Evolutionary conservation across 1,140 invertebrate genomes (phyloP).

Genomic region (Trinorchestia longiramus): DNA sequence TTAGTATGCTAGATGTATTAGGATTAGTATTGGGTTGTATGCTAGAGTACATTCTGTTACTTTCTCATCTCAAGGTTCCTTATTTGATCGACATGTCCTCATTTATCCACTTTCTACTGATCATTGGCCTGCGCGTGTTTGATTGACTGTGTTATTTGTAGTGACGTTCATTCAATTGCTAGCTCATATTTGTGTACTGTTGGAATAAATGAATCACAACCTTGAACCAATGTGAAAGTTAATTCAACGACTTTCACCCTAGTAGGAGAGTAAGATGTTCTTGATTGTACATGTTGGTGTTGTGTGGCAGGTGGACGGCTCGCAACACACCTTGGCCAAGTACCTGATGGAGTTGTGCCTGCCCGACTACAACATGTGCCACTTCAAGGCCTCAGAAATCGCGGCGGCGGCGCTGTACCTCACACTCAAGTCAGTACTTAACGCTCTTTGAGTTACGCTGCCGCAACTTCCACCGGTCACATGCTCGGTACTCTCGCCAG

Average conservation of each 20-base stretch:
- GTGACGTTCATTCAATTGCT: background rate
- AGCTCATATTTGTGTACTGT: background rate
- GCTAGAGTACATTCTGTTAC: too few relatives aligned
- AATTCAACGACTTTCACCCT: background rate
- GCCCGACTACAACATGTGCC: slow-evolving; percentile 84
- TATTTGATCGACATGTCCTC: too few relatives aligned
- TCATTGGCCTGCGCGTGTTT: background rate
- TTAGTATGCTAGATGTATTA: too few relatives aligned
- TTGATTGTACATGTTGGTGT: too few relatives aligned
- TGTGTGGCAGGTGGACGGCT: slow-evolving; percentile 73
- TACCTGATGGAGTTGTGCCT: slow-evolving; percentile 91
- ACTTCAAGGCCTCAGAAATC: slow-evolving; percentile 84
- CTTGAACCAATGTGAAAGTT: background rate
- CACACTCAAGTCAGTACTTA: slow-evolving; percentile 72
- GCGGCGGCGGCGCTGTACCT: slow-evolving; percentile 83
- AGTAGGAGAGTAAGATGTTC: too few relatives aligned
- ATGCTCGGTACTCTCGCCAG: too few relatives aligned
- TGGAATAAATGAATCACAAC: background rate
- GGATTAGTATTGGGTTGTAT: too few relatives aligned
- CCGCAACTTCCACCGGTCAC: too few relatives aligned
- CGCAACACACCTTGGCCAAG: slow-evolving; percentile 89
- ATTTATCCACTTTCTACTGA: too few relatives aligned
- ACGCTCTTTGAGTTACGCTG: background rate
- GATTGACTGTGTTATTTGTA: background rate
- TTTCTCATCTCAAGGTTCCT: too few relatives aligned